Base-by-base conservation (phyloP, 2,113 vertebrate species). In the Phocoena phocoena region DNA sequence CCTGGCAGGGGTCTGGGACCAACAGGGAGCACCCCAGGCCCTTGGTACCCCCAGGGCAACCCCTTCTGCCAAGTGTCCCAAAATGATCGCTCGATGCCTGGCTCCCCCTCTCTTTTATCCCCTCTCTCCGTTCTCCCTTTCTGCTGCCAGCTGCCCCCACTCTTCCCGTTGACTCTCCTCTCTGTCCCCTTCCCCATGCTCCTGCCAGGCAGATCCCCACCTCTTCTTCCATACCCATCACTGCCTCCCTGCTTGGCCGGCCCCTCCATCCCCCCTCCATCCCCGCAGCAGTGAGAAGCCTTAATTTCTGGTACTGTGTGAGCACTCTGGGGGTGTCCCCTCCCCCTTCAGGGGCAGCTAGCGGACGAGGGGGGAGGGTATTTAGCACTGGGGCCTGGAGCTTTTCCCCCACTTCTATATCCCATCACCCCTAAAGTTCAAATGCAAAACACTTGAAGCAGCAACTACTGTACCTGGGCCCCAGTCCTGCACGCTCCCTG, bases 381-480 rank as follows among this genome's bases (percentile, higher is more conserved):
- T 94, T 98, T 98, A 92, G 79, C 96, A 93, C 94, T 97, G 98
- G 98, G 98, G 95, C 88, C 55, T 55, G 96, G 92, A 97, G 95
- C 96, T 98, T 97, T 91, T 28, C 23, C 93, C 97, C 93, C 73
- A 44, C 94, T 88, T 96, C 96, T 95, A 26, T 93, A 91, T 85
- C 95, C 84, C 47, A 62, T 97, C 96, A 90, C 31, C 95, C 98
- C 98, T 97, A n/a, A n/a, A 23, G 90, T 97, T 97, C 98, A 98
- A 89, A 97, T 92, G 92, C 97, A 98, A 93, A 96, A 98, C 98
- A 99, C 98, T 99, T 99, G 98, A 99, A 98, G 97, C 98, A 84
- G 97, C 96, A 98, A 98, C 98, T 99, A 98, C 98, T 99, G 98
- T 99, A 98, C 97, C 98, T 97, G 98, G 98, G 98, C 93, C 98